Percentiles rank a stretch among this genome's conserved stretches.
Conservation (phyloP, 2,888 invertebrate species). For the Ornithoptera priamus region DNA sequence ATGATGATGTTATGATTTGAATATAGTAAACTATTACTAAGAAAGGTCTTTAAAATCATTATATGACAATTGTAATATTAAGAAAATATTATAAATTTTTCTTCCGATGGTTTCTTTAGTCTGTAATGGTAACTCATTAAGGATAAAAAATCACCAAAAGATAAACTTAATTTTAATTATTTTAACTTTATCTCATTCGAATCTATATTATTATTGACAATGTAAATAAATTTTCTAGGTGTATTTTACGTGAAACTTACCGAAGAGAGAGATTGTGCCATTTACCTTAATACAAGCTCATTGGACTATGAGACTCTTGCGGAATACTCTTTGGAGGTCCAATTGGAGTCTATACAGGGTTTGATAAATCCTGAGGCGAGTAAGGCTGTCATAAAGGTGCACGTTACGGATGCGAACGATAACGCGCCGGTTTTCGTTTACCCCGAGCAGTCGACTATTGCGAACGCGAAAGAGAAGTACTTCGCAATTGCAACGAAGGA, state of each 20-base stretch:
- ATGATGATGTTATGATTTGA: no score
- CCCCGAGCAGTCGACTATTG: slow-evolving; percentile 78
- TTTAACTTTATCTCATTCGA: neutral
- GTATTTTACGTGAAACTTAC: slow-evolving; percentile 87
- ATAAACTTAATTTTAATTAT: no score
- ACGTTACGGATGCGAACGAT: slow-evolving; percentile 93
- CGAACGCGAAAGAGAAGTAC: slow-evolving; percentile 84
- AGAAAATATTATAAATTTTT: no score
- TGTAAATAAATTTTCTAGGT: slow-evolving; percentile 60
- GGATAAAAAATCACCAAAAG: no score
- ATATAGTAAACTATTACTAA: no score
- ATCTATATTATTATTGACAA: neutral
- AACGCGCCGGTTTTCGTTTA: slow-evolving; percentile 91
- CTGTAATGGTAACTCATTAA: no score
- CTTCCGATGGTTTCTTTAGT: no score
- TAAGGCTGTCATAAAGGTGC: slow-evolving; percentile 87
- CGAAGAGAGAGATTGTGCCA: slow-evolving; percentile 90
- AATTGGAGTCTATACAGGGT: slow-evolving; percentile 89
- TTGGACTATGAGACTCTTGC: slow-evolving; percentile 90
- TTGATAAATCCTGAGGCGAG: slow-evolving; percentile 88
- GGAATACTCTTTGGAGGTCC: slow-evolving; percentile 87
- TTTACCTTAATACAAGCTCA: slow-evolving; percentile 84
- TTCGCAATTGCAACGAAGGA: slow-evolving; percentile 89
- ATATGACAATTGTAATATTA: no score
- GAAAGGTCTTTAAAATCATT: no score